These are phyloP conservation scores for Barnardius zonarius DNA, from an alignment of 2,113 vertebrate genomes.

Conservation along the genomic window DNA sequence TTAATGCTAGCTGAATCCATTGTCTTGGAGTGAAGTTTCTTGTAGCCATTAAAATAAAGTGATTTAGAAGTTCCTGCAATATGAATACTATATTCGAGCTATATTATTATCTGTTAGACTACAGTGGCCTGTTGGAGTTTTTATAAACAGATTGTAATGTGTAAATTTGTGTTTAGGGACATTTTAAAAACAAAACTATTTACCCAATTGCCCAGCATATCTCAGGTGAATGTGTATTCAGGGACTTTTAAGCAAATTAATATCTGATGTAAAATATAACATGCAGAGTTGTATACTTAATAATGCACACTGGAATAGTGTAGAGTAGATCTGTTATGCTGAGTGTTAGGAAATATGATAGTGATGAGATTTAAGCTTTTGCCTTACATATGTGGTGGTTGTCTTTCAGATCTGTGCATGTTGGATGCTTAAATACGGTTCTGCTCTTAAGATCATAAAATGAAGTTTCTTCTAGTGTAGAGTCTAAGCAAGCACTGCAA, in stretches of 20 bases:
- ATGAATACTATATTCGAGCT: background rate
- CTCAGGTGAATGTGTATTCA: constrained; percentile 59
- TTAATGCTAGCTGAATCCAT: constrained; percentile 20
- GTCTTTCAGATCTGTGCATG: constrained; percentile 2
- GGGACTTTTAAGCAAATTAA: constrained; percentile 72
- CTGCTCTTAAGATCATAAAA: background rate
- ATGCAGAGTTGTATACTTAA: constrained; percentile 55
- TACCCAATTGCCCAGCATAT: constrained; percentile 49
- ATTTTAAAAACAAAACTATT: constrained; percentile 62
- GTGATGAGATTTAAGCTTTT: constrained; percentile 50
- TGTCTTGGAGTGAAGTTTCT: constrained; percentile 36
- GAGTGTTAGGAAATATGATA: constrained; percentile 49
- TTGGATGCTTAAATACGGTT: constrained; percentile 9
- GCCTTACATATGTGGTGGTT: background rate
- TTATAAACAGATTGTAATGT: constrained; percentile 59
- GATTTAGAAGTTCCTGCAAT: constrained; percentile 41
- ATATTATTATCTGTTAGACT: constrained; percentile 25
- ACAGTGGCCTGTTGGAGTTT: constrained; percentile 44
- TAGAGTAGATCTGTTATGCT: constrained; percentile 31
- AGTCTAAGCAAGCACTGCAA: background rate
- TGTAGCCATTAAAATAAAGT: constrained; percentile 37
- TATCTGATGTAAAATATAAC: constrained; percentile 59
- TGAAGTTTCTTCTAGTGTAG: background rate
- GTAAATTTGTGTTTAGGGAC: constrained; percentile 53
- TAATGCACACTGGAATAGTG: constrained; percentile 44